Conservation (phyloP, 2,113 vertebrate genomes). For the Verasper variegatus region DNA sequence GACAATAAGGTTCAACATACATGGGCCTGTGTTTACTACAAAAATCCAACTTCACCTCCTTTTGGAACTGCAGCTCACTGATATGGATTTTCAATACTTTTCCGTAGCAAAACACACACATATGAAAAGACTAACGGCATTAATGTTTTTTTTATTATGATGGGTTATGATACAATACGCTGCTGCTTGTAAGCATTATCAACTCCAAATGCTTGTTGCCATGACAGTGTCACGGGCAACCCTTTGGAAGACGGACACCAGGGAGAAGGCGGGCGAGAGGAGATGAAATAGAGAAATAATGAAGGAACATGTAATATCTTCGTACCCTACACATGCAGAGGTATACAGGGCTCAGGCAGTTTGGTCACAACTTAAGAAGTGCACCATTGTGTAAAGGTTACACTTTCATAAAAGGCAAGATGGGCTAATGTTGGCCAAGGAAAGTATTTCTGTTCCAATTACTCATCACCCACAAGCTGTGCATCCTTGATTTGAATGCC, state of each 20-base stretch:
- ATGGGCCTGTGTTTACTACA: neutral
- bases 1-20: neutral
- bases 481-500: no score
- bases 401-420: constrained; percentile 1
- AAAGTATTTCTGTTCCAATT: neutral
- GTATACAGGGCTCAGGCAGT: neutral
- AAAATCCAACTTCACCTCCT: neutral
- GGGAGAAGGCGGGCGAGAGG: constrained; percentile 4
- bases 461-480: no score
- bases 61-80: neutral
- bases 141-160: constrained; percentile 7
- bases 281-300: constrained; percentile 50
- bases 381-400: constrained; percentile 17
- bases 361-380: constrained; percentile 19
- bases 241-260: neutral
- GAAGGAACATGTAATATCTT: constrained; percentile 42
- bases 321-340: neutral
- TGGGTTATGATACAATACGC: neutral
- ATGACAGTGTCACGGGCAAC: constrained; percentile 58
- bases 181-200: neutral
- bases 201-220: constrained; percentile 56
- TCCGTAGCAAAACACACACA: neutral
- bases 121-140: neutral
- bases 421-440: neutral
- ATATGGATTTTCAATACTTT: neutral